Base-by-base conservation (phyloP, 1,140 invertebrate species). In the Drosophila sucinea region DNA sequence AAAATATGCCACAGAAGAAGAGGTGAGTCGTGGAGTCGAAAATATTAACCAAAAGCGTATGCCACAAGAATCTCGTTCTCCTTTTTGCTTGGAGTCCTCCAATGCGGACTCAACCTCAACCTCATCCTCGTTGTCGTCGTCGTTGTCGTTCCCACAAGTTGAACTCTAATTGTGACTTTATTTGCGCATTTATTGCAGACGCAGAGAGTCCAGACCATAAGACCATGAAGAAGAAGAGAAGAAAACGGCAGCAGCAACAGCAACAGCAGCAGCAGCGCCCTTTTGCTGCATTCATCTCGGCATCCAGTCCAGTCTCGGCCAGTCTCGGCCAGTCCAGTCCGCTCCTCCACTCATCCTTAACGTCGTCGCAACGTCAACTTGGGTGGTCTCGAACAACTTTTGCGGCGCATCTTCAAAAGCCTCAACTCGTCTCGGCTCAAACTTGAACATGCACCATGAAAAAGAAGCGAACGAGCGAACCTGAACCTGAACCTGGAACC, bases 101-200 rank as follows among this genome's bases (percentile, higher is more conserved):
- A 23, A 7, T 17, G 7, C 44, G 23, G 17, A 7, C 17, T 27
- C 44, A 51, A 6, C 44, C 44, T 7, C 44, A 47, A 1, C 23
- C 44, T 10, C 44, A 51, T 33, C 25, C 35, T 30, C 44, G 44
- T 10, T n/a, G 70, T 30, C 29, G 70, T 29, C 23, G 57, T 25
- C 11, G 41, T 67, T 29, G 65, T 62, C 81, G 77, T 86, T 89
- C 84, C 84, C 79, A 82, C 78, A 68, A 82, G 87, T 90, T 90
- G 86, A 90, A 86, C 86, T 82, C 86, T 90, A 90, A 90, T 90
- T 90, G 86, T 90, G 86, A 90, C 86, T 90, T 90, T 90, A 90
- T 90, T 90, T 83, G 86, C 79, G 86, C 86, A 81, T 90, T 90
- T 90, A 89, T 83, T 83, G 81, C 84, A 69, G 69, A 61, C 70